Evolutionary conservation across 2,888 invertebrate species (phyloP), one percentile per base, ranked within the genome.

Genomic region (Lasioglossum pauxillum): DNA sequence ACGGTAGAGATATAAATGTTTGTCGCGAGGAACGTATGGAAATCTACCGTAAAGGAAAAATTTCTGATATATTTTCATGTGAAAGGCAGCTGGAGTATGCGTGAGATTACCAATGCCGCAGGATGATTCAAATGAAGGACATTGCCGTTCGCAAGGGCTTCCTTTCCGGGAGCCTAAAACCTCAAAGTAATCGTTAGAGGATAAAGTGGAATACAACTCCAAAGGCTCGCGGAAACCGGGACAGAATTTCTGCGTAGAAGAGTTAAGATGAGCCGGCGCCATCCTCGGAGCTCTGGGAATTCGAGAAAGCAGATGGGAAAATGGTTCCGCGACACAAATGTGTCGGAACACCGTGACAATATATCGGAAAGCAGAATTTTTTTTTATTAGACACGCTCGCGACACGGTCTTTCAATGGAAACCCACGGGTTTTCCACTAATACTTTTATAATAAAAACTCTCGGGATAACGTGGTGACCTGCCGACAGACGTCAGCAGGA

Each of bases 241-340:
- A 14, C n/a, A 19, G 44, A 80, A 71, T 75, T 85, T 53, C 49
- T 71, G 31, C 79, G 64, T 64, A 49, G 76, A 35, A 64, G 85
- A 85, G 80, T 85, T 85, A 80, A 80, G 85, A 80, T 35, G 77
- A 74, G 85, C 57, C 67, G 79, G 85, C 74, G 85, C 57, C 74
- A n/a, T 44, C 71, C 41, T 16, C 44, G 77, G 14, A 31, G 71
- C 77, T 23, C 8, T 35, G 85, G 74, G 74, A 85, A 78, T 85
- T 85, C 85, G 75, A 75, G 79, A 69, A 67, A 73, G 46, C 67
- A 76, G 64, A 73, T 73, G 41, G 44, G 41, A 57, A 79, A 79
- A 85, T 41, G 67, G 38, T 49, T 57, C 71, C 23, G 31, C 31
- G 80, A 10, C 49, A 12, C 31, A 64, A 84, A 57, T 46, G 46